These are phyloP conservation scores for Caretta caretta DNA, from an alignment of 2,113 vertebrate genomes.

Conservation along the genomic window DNA sequence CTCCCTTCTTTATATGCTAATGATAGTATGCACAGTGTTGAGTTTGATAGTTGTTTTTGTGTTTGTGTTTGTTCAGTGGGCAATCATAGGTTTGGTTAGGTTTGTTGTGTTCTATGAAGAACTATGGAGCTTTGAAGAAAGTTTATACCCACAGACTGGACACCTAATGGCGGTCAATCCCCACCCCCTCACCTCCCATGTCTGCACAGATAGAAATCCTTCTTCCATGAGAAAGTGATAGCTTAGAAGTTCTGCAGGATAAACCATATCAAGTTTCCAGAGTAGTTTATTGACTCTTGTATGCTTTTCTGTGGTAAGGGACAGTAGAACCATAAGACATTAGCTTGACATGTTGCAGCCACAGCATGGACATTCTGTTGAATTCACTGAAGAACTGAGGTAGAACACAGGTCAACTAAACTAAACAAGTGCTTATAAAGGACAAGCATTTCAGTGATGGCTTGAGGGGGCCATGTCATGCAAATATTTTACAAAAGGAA, in stretches of 20 bases:
- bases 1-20: background rate
- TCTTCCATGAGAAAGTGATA: background rate
- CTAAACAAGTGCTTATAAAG: background rate
- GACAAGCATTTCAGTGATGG: background rate
- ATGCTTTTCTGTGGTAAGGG: background rate
- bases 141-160: background rate
- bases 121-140: background rate
- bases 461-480: background rate
- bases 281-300: background rate
- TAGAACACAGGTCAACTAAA: background rate
- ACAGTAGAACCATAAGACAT: conserved; percentile 5
- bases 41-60: background rate
- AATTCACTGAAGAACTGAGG: background rate
- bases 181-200: background rate
- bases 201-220: background rate
- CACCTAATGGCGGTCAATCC: background rate
- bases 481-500: conserved; percentile 16
- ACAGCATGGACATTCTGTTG: background rate
- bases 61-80: background rate
- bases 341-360: background rate
- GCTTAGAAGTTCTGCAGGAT: background rate
- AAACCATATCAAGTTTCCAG: background rate
- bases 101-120: background rate
- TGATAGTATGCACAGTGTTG: background rate
- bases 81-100: background rate